Conservation (phyloP, 2,113 vertebrate genomes). For the Danionella cerebrum region DNA sequence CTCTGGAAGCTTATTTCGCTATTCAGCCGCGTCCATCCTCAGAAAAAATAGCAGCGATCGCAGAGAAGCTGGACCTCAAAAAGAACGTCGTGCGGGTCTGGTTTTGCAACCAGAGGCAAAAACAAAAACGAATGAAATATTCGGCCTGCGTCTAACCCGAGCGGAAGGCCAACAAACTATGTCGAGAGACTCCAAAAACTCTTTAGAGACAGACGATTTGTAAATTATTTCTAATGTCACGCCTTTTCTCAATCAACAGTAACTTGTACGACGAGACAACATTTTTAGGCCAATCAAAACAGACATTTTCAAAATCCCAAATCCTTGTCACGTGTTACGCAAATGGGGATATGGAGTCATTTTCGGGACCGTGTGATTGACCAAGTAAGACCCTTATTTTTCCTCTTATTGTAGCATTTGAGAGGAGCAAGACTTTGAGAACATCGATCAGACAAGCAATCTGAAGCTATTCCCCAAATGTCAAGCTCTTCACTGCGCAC, state of each 20-base stretch:
- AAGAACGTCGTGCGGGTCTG: slow-evolving; percentile 98
- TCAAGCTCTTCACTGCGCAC: slow-evolving; percentile 2
- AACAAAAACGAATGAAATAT: slow-evolving; percentile 99
- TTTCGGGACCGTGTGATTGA: slow-evolving; percentile 69
- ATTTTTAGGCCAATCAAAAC: slow-evolving; percentile 53
- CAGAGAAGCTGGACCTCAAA: slow-evolving; percentile 96
- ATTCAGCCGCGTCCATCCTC: slow-evolving; percentile 94
- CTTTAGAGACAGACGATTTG: slow-evolving; percentile 66
- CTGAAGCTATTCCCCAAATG: background rate
- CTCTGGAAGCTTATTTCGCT: slow-evolving; percentile 94
- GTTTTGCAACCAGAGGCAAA: slow-evolving; percentile 99
- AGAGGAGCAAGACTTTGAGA: slow-evolving; percentile 53
- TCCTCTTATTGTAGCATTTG: slow-evolving; percentile 60
- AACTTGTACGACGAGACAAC: slow-evolving; percentile 63
- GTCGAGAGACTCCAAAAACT: slow-evolving; percentile 56
- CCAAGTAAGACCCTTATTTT: slow-evolving; percentile 85
- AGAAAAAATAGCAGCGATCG: slow-evolving; percentile 96
- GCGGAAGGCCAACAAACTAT: slow-evolving; percentile 33
- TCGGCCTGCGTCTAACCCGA: slow-evolving; percentile 83
- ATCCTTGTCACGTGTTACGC: slow-evolving; percentile 51
- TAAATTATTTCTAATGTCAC: slow-evolving; percentile 68
- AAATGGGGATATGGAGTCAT: slow-evolving; percentile 63
- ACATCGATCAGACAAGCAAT: slow-evolving; percentile 48
- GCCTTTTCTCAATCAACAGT: slow-evolving; percentile 63
- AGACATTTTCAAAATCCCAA: slow-evolving; percentile 50